These are phyloP conservation scores for Microplitis demolitor DNA, from an alignment of 1,140 invertebrate genomes.

Conservation along the genomic window DNA sequence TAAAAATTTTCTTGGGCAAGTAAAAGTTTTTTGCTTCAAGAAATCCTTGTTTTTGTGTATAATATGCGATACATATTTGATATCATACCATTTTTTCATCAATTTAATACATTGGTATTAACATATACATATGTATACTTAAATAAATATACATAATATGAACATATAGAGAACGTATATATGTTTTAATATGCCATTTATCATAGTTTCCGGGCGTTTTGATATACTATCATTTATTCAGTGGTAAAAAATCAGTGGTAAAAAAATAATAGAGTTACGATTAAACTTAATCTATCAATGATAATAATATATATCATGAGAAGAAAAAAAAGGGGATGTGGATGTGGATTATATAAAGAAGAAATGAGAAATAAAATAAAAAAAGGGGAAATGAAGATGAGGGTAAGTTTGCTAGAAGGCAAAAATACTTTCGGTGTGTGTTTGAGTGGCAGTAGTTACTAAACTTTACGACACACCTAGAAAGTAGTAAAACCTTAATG, in stretches of 20 bases:
- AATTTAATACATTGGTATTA: too few relatives aligned
- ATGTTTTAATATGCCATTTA: too few relatives aligned
- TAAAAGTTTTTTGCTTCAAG: too few relatives aligned
- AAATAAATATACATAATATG: too few relatives aligned
- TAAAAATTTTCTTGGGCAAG: too few relatives aligned
- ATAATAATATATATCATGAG: neutral
- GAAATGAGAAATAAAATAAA: neutral
- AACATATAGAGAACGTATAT: too few relatives aligned
- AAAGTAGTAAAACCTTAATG: slow-evolving; percentile 26
- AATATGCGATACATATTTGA: too few relatives aligned
- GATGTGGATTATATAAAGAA: neutral
- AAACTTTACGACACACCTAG: slow-evolving; percentile 7
- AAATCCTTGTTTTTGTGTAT: too few relatives aligned
- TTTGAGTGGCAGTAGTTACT: slow-evolving; percentile 12
- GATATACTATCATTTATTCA: neutral
- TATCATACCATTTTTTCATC: too few relatives aligned
- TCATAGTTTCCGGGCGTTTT: too few relatives aligned
- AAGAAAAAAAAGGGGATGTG: neutral
- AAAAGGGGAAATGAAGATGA: neutral
- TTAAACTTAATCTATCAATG: slow-evolving; percentile 1
- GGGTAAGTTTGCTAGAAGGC: neutral
- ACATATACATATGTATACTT: too few relatives aligned
- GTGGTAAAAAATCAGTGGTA: neutral
- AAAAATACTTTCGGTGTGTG: neutral
- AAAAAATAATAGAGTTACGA: neutral